Conservation (phyloP, 2,113 vertebrate genomes). For the Rafetus swinhoei region DNA sequence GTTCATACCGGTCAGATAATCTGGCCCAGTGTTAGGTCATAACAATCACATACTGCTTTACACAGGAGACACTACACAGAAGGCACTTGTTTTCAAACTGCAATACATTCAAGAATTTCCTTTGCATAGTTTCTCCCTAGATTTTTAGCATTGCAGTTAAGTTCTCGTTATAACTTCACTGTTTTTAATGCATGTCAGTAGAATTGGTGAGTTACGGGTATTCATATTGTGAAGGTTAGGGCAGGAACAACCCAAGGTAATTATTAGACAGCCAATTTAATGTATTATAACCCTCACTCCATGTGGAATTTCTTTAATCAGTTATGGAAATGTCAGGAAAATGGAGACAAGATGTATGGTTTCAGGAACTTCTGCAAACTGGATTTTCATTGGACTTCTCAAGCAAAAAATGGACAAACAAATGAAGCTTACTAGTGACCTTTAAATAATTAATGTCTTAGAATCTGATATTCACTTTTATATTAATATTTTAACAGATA, state of each 20-base stretch:
- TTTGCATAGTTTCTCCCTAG: not conserved
- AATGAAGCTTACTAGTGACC: not conserved
- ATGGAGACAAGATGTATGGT: not conserved
- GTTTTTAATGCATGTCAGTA: not conserved
- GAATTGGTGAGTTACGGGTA: not conserved
- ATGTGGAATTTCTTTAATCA: not conserved
- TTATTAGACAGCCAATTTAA: not conserved
- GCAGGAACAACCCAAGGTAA: not conserved
- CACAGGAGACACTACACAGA: not conserved
- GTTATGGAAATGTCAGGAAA: not conserved
- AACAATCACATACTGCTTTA: not conserved
- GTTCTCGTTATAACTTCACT: not conserved
- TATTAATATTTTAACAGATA: not conserved
- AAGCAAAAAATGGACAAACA: not conserved
- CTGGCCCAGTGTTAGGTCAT: not conserved
- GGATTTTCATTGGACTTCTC: not conserved
- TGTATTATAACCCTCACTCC: not conserved
- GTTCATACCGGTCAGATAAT: fast-evolving
- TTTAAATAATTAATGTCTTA: not conserved
- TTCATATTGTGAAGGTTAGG: not conserved
- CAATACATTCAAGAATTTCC: not conserved
- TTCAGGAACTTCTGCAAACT: not conserved
- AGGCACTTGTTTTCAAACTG: not conserved
- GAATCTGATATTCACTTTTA: not conserved
- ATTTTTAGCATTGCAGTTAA: not conserved